A percentile compares a stretch with the other conserved stretches of the same genome.
These are phyloP conservation scores for Podiceps cristatus DNA, from an alignment of 2,113 vertebrate genomes.

Conservation along the genomic window DNA sequence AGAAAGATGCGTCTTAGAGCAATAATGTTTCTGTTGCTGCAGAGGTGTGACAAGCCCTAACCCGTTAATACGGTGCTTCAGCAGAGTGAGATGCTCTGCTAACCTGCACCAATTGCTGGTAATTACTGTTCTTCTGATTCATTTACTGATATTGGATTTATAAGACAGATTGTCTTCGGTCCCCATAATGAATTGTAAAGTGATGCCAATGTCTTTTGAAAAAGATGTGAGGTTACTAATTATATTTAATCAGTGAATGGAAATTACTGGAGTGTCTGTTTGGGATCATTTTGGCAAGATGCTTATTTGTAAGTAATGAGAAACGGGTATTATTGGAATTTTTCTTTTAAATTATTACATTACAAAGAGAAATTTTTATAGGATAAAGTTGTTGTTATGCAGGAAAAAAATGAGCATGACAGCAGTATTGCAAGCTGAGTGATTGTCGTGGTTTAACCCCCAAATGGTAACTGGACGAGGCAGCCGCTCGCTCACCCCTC, in stretches of 20 bases:
- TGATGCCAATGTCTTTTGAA: neutral
- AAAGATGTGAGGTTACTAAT: neutral
- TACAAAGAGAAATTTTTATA: neutral
- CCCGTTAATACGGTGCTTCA: accelerated
- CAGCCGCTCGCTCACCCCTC: too few relatives aligned
- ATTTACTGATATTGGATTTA: neutral
- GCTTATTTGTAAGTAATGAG: neutral
- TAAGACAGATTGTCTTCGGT: neutral
- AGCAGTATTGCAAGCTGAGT: neutral
- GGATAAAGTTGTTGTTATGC: neutral
- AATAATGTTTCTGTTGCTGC: accelerated
- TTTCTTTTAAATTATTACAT: neutral
- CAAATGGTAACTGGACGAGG: too few relatives aligned
- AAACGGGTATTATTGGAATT: neutral
- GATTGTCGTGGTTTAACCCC: too few relatives aligned
- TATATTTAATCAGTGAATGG: neutral
- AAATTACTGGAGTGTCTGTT: neutral
- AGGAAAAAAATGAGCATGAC: neutral
- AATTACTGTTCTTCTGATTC: neutral
- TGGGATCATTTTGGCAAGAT: neutral
- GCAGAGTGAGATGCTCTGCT: neutral
- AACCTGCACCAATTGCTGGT: neutral
- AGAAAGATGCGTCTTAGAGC: neutral
- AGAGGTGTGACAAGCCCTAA: neutral
- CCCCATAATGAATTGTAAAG: neutral